These are phyloP conservation scores for Meghimatium bilineatum DNA, from an alignment of 2,888 invertebrate species.

Conservation along the genomic window DNA sequence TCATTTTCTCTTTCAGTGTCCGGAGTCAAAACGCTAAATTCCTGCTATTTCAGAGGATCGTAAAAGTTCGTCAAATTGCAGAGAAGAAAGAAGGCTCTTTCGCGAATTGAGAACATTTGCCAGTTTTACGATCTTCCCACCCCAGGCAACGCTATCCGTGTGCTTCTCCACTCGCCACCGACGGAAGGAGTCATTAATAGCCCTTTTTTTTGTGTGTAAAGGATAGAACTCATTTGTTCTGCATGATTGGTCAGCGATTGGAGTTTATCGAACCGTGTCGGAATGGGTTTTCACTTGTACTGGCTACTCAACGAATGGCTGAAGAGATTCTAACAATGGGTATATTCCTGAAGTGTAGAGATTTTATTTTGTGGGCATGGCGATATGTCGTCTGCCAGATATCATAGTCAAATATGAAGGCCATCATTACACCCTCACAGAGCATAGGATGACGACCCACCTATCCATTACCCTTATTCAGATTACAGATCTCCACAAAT, in stretches of 20 bases:
- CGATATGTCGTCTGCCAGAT: not conserved
- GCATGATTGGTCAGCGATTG: conserved; percentile 14
- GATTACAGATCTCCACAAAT: not conserved
- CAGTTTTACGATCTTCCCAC: conserved; percentile 10
- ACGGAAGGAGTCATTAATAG: not conserved
- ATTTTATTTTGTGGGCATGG: not conserved
- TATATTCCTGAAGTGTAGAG: not conserved
- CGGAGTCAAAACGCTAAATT: not conserved
- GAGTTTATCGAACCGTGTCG: conserved; percentile 12
- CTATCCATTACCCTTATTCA: not conserved
- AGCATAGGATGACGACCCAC: not conserved
- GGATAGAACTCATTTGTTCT: conserved; percentile 9
- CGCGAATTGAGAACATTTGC: not conserved
- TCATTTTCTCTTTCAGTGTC: not conserved
- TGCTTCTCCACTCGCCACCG: not conserved
- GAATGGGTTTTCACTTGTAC: conserved; percentile 20
- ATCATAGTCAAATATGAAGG: not conserved
- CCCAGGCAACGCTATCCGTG: too few relatives aligned
- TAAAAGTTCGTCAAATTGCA: not conserved
- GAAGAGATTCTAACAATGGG: not conserved
- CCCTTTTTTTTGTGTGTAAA: conserved; percentile 5
- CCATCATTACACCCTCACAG: not conserved
- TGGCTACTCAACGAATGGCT: not conserved
- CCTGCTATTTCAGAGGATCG: not conserved
- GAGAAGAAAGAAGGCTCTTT: not conserved